Base-by-base conservation (phyloP, 2,888 invertebrate species). In the Eudasyphora cyanicolor region DNA sequence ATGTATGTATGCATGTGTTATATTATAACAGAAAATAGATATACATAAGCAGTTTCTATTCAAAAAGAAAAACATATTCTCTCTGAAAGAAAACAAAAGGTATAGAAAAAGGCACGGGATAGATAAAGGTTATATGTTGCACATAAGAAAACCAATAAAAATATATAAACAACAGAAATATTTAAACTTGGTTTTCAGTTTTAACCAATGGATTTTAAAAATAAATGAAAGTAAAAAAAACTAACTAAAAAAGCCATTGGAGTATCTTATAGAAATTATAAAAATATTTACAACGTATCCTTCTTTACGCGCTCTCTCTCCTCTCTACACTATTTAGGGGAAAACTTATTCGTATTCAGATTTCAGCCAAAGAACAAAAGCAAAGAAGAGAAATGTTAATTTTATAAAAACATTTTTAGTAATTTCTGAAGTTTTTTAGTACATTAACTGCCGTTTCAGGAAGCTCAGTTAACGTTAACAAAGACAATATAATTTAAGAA, bases 81-180 rank as follows among this genome's bases (percentile, higher is more conserved):
- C n/a, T 54, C 10, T 21, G 7, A 38, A 19, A 21, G 21, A 67
- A 42, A 67, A n/a, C n/a, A n/a, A n/a, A 60, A 42, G 67, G 42
- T 42, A 67, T 24, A 42, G 67, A 67, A 67, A 29, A 80, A 79
- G 80, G 80, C 75, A 80, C 75, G 62, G 62, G 62, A 70, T 75
- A 8, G 12, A 27, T 29, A 51, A 70, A 70, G 70, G 49, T 69
- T 38, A 51, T n/a, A n/a, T n/a, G n/a, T n/a, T n/a, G n/a, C n/a
- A n/a, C n/a, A n/a, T n/a, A n/a, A n/a, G n/a, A n/a, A n/a, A n/a
- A n/a, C n/a, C n/a, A n/a, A n/a, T n/a, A n/a, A n/a, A n/a, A n/a
- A n/a, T n/a, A n/a, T n/a, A n/a, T n/a, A n/a, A n/a, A n/a, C n/a
- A n/a, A n/a, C n/a, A n/a, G n/a, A n/a, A n/a, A n/a, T n/a, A 38